phyloP scores from a whole-genome alignment of 1,140 invertebrate genomes.

The Pseudachorutes palmiensis region DNA sequence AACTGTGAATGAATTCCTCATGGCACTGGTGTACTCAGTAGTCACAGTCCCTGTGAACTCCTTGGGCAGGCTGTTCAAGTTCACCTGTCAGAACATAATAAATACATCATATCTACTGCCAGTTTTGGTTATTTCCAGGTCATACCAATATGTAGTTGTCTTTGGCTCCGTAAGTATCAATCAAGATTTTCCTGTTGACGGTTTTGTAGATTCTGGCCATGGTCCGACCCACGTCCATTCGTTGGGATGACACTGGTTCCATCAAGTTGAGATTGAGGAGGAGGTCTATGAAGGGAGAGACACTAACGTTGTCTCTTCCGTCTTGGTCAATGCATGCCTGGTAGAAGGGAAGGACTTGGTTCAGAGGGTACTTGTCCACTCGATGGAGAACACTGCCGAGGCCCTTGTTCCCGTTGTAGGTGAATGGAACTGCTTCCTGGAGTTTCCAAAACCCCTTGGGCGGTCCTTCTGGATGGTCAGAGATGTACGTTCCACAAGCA shows the following conservation, averaged over 20 bases:
- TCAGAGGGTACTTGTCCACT: conserved; percentile 13
- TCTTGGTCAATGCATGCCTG: conserved; percentile 21
- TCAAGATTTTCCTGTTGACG: conserved; percentile 19
- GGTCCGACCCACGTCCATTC: conserved; percentile 11
- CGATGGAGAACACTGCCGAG: conserved; percentile 10
- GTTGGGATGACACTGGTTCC: background rate
- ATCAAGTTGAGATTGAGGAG: background rate
- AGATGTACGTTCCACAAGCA: conserved; percentile 72
- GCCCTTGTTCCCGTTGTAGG: conserved; percentile 9
- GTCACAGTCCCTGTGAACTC: background rate
- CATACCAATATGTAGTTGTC: conserved; percentile 17
- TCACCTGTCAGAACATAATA: too few relatives aligned
- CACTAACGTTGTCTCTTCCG: conserved; percentile 9
- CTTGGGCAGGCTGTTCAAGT: background rate
- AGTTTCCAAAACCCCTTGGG: background rate
- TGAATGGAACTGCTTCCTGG: conserved; percentile 6
- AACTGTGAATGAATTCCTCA: conserved; percentile 15
- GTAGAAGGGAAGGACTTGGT: conserved; percentile 26
- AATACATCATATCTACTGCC: too few relatives aligned
- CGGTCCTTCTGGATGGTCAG: too few relatives aligned
- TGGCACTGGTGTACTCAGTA: conserved; percentile 11
- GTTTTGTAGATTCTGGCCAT: conserved; percentile 17
- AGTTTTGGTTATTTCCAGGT: too few relatives aligned
- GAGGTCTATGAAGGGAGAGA: conserved; percentile 15
- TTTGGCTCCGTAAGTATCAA: conserved; percentile 13